These are phyloP conservation scores for Neotoma lepida DNA, from an alignment of 2,113 vertebrate species.

Conservation along the genomic window DNA sequence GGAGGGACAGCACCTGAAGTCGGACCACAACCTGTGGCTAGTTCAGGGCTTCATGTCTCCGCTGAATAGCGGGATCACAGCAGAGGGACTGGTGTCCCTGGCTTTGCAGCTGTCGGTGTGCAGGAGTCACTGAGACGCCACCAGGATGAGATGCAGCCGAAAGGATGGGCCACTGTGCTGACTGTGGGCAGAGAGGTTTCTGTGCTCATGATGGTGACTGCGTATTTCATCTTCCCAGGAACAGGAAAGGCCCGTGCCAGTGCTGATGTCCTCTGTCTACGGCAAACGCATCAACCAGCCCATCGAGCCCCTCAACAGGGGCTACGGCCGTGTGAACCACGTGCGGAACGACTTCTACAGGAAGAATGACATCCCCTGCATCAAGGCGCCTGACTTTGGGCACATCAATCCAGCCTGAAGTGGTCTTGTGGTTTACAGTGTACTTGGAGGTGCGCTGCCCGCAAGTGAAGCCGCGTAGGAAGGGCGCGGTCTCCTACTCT, in stretches of 20 bases:
- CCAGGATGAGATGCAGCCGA: accelerated
- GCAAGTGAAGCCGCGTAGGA: accelerated
- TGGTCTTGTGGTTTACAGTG: accelerated
- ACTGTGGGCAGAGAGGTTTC: background rate
- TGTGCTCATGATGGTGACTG: background rate
- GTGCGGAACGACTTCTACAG: slow-evolving; percentile 81
- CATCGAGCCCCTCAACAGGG: slow-evolving; percentile 71
- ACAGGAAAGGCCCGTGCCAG: slow-evolving; percentile 68
- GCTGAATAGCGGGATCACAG: accelerated
- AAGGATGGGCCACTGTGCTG: background rate
- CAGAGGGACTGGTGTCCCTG: background rate
- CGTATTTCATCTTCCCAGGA: slow-evolving; percentile 77
- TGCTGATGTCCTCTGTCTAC: slow-evolving; percentile 82
- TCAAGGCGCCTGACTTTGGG: slow-evolving; percentile 67
- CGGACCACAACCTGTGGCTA: accelerated
- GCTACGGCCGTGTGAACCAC: slow-evolving; percentile 26
- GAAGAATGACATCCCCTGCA: slow-evolving; percentile 75
- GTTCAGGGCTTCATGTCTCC: accelerated
- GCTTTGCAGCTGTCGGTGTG: background rate
- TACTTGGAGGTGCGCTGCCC: background rate
- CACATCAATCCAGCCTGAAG: slow-evolving; percentile 70
- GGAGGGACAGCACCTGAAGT: background rate
- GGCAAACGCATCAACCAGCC: slow-evolving; percentile 77
- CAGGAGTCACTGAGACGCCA: background rate
- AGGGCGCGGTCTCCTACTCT: accelerated